Conservation (phyloP, 2,888 invertebrate genomes). For the Pristionchus mayeri region DNA sequence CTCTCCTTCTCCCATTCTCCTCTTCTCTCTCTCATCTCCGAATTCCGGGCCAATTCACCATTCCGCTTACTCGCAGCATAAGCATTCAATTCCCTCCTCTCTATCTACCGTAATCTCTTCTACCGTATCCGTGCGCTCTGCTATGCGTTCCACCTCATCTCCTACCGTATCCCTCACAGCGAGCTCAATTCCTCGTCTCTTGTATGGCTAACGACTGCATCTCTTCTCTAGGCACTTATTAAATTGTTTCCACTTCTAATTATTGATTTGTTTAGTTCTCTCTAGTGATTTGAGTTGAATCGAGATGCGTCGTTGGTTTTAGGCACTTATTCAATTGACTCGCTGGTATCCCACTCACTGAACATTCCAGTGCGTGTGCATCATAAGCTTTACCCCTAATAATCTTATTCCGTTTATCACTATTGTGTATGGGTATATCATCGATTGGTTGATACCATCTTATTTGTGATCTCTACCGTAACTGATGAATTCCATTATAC, state of each 20-base stretch:
- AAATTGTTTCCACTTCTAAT: conserved; percentile 42
- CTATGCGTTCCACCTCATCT: background rate
- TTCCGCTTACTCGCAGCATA: conserved; percentile 18
- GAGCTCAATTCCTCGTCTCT: conserved; percentile 19
- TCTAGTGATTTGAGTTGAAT: background rate
- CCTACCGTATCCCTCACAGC: conserved; percentile 21
- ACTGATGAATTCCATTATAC: conserved; percentile 4
- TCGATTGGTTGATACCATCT: background rate
- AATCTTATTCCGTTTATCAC: background rate
- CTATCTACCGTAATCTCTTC: conserved; percentile 29
- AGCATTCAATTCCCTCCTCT: background rate
- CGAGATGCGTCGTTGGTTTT: conserved; percentile 30
- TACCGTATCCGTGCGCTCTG: conserved; percentile 10
- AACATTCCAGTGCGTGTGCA: background rate
- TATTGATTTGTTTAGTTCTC: conserved; percentile 30
- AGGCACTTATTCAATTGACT: conserved; percentile 20
- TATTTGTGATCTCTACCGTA: conserved; percentile 1
- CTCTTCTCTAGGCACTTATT: conserved; percentile 41
- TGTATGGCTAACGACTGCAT: conserved; percentile 37
- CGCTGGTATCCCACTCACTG: background rate
- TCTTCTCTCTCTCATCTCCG: background rate
- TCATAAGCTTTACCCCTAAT: conserved; percentile 16
- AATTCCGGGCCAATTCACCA: background rate
- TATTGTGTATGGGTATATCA: conserved; percentile 30
- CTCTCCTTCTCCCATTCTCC: background rate